Conservation (phyloP, 2,113 vertebrate species). For the Peromyscus leucopus region DNA sequence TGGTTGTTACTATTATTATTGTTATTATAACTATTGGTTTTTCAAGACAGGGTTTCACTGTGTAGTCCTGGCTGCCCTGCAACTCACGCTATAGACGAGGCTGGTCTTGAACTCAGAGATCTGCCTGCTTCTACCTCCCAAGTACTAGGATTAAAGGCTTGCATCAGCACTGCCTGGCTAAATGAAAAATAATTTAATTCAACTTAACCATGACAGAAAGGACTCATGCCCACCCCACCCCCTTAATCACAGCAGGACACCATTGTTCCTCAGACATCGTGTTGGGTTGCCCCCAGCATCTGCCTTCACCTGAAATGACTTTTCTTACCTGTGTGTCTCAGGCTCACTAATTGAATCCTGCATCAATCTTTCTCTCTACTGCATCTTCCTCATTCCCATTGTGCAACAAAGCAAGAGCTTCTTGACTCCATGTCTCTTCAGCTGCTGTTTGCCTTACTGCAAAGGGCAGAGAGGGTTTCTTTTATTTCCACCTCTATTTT, state of each 20-base stretch:
- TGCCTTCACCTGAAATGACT: background rate
- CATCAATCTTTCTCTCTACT: background rate
- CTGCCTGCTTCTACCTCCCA: background rate
- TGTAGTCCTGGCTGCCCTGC: background rate
- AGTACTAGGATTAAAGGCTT: background rate
- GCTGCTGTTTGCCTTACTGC: background rate
- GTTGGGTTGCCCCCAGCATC: background rate
- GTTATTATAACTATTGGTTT: background rate
- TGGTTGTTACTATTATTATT: background rate
- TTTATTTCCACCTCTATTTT: background rate
- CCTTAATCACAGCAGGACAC: background rate
- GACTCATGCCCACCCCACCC: background rate
- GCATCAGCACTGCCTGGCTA: background rate
- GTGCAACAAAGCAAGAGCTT: background rate
- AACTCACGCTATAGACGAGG: background rate
- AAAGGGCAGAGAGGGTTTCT: background rate
- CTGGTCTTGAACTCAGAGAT: background rate
- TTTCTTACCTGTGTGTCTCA: background rate
- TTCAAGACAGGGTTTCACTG: background rate
- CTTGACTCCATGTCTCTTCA: background rate
- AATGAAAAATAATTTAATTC: background rate
- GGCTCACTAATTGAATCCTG: background rate
- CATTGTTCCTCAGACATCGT: background rate
- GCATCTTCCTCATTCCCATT: background rate
- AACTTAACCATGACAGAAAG: background rate